phyloP scores from a whole-genome alignment of 2,797 vertebrate species.

The Sebastolobus altivelis region DNA sequence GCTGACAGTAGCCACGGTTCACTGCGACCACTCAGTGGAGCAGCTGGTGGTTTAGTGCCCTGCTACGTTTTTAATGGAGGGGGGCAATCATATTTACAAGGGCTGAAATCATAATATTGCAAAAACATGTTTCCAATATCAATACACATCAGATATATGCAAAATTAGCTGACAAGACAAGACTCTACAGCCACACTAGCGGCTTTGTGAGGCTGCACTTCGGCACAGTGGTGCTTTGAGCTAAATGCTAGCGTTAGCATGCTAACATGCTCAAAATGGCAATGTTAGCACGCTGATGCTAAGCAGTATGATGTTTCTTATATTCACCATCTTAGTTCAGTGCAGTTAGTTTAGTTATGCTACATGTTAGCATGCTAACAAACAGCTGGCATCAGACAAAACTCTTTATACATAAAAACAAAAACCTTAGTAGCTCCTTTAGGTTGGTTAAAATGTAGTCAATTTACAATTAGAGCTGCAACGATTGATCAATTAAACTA shows the following conservation, averaged over 20 bases:
- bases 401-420: background rate
- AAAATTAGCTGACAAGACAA: background rate
- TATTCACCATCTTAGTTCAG: background rate
- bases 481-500: no score
- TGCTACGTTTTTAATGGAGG: background rate
- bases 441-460: background rate
- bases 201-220: background rate
- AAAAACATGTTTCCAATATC: background rate
- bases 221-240: no score
- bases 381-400: background rate
- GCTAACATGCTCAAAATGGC: background rate
- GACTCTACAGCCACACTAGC: background rate
- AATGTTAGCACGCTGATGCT: background rate
- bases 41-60: background rate
- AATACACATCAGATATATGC: background rate
- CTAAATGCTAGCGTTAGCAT: background rate
- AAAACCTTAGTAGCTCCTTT: background rate
- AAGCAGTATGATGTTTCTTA: background rate
- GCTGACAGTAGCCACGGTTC: background rate
- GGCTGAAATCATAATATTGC: background rate
- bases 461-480: no score
- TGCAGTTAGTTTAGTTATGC: background rate
- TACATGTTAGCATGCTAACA: background rate
- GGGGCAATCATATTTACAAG: background rate
- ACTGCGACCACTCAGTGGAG: conserved; percentile 6